Evolutionary conservation across 2,888 invertebrate genomes (phyloP).

Genomic region (Gisinianus flammeolus): DNA sequence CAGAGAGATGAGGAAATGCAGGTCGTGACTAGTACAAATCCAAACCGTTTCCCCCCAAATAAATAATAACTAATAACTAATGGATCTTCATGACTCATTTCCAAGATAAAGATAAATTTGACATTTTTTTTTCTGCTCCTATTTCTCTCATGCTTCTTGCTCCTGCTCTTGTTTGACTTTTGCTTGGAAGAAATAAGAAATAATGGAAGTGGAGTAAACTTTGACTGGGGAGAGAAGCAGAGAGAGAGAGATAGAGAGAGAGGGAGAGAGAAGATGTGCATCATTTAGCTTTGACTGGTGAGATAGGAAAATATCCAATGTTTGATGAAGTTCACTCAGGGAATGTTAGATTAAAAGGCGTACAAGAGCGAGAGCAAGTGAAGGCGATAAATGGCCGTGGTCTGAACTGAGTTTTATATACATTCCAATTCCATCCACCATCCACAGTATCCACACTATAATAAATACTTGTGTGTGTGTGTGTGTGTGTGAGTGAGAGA

Average conservation of each 20-base stretch:
- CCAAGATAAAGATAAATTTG: neutral
- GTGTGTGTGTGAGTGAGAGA: neutral
- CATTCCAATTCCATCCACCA: neutral
- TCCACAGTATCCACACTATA: neutral
- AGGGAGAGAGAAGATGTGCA: conserved; percentile 4
- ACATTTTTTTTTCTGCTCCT: neutral
- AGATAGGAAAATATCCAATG: conserved; percentile 31
- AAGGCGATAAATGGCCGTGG: conserved; percentile 39
- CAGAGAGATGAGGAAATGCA: neutral
- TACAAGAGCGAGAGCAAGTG: conserved; percentile 16
- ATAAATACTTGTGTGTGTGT: neutral
- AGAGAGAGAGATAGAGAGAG: neutral
- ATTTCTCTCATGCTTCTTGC: neutral
- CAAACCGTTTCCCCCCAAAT: too few relatives aligned
- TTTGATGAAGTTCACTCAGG: conserved; percentile 27
- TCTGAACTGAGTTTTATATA: neutral
- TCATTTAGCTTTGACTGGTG: conserved; percentile 37
- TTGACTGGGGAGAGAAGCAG: neutral
- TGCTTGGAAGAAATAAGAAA: neutral
- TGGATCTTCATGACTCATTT: neutral
- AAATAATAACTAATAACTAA: neutral
- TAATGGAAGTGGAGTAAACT: too few relatives aligned
- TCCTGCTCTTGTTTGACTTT: neutral
- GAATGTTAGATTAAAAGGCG: conserved; percentile 39
- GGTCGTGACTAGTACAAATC: too few relatives aligned